Base-by-base conservation (phyloP, 2,888 invertebrate species). In the Thereva nobilitata region DNA sequence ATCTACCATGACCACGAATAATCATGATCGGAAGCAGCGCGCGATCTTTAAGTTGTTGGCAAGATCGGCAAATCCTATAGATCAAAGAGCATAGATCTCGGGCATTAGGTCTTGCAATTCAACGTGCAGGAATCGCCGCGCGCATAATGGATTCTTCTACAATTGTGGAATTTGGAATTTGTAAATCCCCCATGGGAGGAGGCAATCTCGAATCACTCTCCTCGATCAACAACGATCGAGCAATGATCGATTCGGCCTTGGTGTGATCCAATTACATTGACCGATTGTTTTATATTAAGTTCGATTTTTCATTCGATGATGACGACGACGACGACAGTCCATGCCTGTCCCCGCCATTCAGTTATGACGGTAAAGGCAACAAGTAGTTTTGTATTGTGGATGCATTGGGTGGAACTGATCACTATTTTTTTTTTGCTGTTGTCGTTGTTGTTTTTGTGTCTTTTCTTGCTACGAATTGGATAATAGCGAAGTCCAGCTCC, bases 261-360 rank as follows among this genome's bases (percentile, higher is more conserved):
- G 38, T 23, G 23, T 64, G 64, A 64, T 54, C 54, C 44, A 64
- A 64, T 64, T 64, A 64, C 64, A 35, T 37, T 37, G 45, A 45
- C 38, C 53, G 64, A 64, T 64, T 64, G 64, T 64, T 64, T 54
- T 44, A 64, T 23, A 23, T 23, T 23, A 45, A 64, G 44, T 64
- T 64, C 38, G 12, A 54, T 54, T 64, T 64, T 44, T 23, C 23
- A 23, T 23, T 23, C 23, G 23, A 23, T 23, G 23, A 23, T 2
- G 23, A 23, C 23, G 23, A 23, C 23, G 23, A 23, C 23, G 23
- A 23, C 23, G 23, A 23, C 23, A 23, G 23, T 23, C 23, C 23
- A 23, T 23, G 23, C 23, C 23, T 23, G 23, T 23, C 23, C 23
- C 23, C 23, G 23, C 23, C 23, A 23, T 23, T 23, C 23, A 23